Percentiles rank a stretch among this genome's conserved stretches.
These are phyloP conservation scores for Cremastobaeus sp. DNA, from an alignment of 2,888 invertebrate species.

Conservation along the genomic window DNA sequence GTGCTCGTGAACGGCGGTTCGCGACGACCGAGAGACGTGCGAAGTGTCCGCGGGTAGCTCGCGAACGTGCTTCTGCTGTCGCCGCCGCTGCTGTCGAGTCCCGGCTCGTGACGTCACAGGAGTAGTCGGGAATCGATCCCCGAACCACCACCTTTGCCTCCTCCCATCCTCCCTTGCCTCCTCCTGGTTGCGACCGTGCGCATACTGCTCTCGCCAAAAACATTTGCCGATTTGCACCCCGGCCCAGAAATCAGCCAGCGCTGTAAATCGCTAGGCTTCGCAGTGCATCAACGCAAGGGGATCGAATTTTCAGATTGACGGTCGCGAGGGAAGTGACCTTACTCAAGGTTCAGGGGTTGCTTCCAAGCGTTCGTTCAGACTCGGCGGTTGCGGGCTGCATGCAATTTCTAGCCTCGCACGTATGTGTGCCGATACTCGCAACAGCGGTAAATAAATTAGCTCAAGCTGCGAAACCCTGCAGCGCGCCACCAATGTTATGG, in stretches of 20 bases:
- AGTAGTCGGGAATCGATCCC: constrained; percentile 76
- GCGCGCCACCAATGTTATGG: no score
- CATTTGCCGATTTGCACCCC: constrained; percentile 67
- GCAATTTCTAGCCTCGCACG: no score
- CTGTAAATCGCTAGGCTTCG: constrained; percentile 50
- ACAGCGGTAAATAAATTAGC: no score
- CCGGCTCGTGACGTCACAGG: constrained; percentile 76
- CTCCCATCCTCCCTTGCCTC: constrained; percentile 66
- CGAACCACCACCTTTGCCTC: constrained; percentile 67
- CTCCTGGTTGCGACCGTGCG: constrained; percentile 58
- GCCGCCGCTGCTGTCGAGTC: constrained; percentile 66
- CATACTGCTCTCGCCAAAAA: constrained; percentile 72
- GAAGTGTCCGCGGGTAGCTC: constrained; percentile 51
- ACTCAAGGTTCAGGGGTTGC: constrained; percentile 35
- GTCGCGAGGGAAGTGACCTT: constrained; percentile 45
- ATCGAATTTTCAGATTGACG: constrained; percentile 43
- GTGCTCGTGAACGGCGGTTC: constrained; percentile 27
- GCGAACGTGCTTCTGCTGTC: constrained; percentile 61
- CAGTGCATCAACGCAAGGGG: constrained; percentile 14
- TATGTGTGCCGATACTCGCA: no score
- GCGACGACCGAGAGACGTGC: constrained; percentile 43
- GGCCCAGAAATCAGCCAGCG: constrained; percentile 54
- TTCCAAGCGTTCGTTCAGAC: no score
- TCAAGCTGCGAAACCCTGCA: no score
- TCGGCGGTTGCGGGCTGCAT: no score